Evolutionary conservation across 2,797 vertebrate species (phyloP).

Genomic region (Stomatorhinus walkeri): DNA sequence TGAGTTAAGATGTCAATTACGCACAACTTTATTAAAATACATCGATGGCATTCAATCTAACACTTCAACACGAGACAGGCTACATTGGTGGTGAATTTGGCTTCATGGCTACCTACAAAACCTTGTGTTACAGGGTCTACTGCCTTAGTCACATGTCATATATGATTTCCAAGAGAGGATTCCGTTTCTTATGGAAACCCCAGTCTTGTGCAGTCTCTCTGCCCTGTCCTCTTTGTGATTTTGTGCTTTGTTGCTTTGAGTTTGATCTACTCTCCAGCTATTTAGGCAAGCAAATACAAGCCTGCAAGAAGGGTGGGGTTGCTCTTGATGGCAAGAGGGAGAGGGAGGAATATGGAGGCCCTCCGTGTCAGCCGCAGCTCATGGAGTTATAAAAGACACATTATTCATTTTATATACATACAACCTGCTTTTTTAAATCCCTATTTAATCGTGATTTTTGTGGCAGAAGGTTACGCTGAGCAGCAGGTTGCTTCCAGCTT

Average conservation of each 20-base stretch:
- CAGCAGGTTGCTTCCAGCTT: not conserved
- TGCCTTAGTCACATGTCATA: not conserved
- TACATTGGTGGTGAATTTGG: not conserved
- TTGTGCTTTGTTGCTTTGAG: not conserved
- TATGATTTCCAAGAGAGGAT: not conserved
- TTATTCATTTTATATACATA: not conserved
- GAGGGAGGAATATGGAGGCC: not conserved
- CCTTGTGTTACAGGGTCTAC: not conserved
- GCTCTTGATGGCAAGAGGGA: not conserved
- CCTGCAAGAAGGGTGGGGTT: not conserved
- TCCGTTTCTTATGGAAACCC: not conserved
- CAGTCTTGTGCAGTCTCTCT: not conserved
- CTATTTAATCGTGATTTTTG: not conserved
- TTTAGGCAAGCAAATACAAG: slow-evolving; percentile 14
- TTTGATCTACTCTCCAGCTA: slow-evolving; percentile 1
- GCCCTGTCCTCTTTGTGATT: not conserved
- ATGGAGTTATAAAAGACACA: not conserved
- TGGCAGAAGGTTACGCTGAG: not conserved
- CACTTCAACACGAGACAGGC: not conserved
- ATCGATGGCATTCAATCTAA: not conserved
- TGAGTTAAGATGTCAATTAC: not conserved
- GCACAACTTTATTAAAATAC: not conserved
- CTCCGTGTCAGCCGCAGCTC: not conserved
- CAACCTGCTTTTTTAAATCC: not conserved
- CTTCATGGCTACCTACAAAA: not conserved